A percentile compares a stretch with the other conserved stretches of the same genome.
phyloP scores from a whole-genome alignment of 2,113 vertebrate species.

The Suricata suricatta region DNA sequence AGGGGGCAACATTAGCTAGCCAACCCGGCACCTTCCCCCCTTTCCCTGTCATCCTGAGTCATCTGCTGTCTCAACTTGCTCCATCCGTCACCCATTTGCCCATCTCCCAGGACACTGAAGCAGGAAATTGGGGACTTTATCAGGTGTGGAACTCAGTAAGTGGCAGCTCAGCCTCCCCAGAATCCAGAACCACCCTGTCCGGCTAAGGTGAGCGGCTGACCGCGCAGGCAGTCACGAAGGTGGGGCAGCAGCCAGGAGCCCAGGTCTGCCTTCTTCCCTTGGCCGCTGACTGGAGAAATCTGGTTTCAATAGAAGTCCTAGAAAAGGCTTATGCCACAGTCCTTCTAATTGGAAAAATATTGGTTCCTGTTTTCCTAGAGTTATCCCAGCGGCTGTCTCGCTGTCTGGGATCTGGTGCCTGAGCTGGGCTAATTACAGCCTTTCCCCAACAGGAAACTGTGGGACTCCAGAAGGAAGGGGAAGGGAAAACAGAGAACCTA shows the following conservation, averaged over 20 bases:
- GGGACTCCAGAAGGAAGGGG: slow-evolving; percentile 67
- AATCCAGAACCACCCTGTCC: neutral
- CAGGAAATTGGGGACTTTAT: neutral
- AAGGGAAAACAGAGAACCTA: slow-evolving; percentile 53
- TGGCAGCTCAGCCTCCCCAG: neutral
- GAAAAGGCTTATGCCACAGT: slow-evolving; percentile 16
- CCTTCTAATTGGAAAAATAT: slow-evolving; percentile 60
- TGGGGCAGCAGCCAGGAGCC: neutral
- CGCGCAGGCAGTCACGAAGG: neutral
- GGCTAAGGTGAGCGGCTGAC: neutral
- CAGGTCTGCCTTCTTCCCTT: neutral
- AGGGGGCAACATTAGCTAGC: slow-evolving; percentile 96
- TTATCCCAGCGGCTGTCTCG: neutral
- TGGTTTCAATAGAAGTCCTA: slow-evolving; percentile 61
- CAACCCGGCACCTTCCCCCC: neutral
- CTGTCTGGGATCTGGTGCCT: slow-evolving; percentile 42
- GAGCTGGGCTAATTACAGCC: slow-evolving; percentile 58
- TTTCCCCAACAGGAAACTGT: slow-evolving; percentile 47
- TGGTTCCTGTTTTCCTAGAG: slow-evolving; percentile 44
- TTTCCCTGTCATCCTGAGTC: neutral
- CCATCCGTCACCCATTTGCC: neutral
- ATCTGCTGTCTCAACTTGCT: slow-evolving; percentile 2
- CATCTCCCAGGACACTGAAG: slow-evolving; percentile 38
- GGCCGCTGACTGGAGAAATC: slow-evolving; percentile 58
- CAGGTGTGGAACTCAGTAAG: neutral